Base-by-base conservation (phyloP, 2,113 vertebrate genomes). In the Entelurus aequoreus region DNA sequence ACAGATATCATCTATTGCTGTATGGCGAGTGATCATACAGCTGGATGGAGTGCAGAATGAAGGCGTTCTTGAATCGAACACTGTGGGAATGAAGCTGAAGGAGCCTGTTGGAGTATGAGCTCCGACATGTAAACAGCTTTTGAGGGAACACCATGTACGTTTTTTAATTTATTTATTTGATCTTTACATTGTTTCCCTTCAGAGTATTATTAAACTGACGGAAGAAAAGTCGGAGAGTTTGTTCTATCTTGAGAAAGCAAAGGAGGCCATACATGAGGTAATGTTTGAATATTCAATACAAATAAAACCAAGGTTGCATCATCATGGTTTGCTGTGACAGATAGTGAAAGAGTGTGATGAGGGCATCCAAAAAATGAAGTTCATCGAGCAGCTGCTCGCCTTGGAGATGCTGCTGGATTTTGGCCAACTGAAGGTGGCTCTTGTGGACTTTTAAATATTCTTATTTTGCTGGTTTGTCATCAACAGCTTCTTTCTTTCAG, bases 341-440 rank as follows among this genome's bases (percentile, higher is more conserved):
- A 89, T 92, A 5, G 75, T 92, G 62, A 63, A 14, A 0, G 78
- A 84, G 28, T 93, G 91, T 65, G 78, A 93, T 44, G 15, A 68
- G 0, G 73, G 78, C 0, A 84, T 91, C 37, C 54, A 12, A 48
- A 79, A 68, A 67, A 90, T 92, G 88, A 91, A 90, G 65, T 85
- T 60, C 67, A 90, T 89, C 0, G 91, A 93, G 69, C 80, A 91
- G 62, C 81, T 93, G 65, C 83, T 91, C 54, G 70, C 51, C n/a
- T 76, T 93, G 63, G 86, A 90, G 64, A 87, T 84, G 74, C 74
- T 66, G 38, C 62, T 93, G 63, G 88, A 91, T 60, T 93, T 92
- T 52, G 46, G 54, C 48, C 85, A 74, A 40, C 63, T 90, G 5
- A 93, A 92, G 89, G 92, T 92, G 42, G 44, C 1, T 2, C 4